These are phyloP conservation scores for Muricea muricata DNA, from an alignment of 92 coral and sea anemone genomes.

Conservation along the genomic window DNA sequence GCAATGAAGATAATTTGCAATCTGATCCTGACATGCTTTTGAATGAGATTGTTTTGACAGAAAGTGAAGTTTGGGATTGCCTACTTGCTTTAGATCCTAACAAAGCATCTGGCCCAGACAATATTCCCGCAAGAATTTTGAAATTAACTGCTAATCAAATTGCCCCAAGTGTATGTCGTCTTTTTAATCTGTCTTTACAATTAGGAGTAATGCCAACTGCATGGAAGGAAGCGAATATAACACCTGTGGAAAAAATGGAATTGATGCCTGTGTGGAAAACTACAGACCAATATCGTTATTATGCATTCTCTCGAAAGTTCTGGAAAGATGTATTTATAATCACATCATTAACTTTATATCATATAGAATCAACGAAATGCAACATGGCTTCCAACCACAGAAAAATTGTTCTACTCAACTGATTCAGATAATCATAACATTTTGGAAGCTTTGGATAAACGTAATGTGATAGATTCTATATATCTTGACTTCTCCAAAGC, in stretches of 20 bases:
- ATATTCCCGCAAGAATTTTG: neutral
- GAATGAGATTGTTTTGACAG: slow-evolving; percentile 4
- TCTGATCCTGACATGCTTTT: neutral
- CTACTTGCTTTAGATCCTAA: neutral
- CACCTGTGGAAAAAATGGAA: neutral
- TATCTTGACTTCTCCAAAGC: slow-evolving; percentile 16
- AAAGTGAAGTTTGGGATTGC: slow-evolving; percentile 10
- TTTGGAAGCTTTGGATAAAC: slow-evolving; percentile 8
- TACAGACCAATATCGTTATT: neutral
- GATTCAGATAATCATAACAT: neutral
- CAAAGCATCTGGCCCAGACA: slow-evolving; percentile 27
- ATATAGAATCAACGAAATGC: neutral
- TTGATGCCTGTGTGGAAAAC: neutral
- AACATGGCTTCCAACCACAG: slow-evolving; percentile 13
- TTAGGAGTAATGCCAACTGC: neutral
- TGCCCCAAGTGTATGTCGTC: neutral
- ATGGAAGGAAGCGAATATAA: slow-evolving; percentile 19
- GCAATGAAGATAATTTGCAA: neutral
- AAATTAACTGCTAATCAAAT: slow-evolving; percentile 12
- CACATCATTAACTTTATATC: slow-evolving; percentile 17
- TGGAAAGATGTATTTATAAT: slow-evolving; percentile 1
- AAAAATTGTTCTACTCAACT: neutral
- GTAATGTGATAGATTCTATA: neutral
- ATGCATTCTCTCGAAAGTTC: neutral
- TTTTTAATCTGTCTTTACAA: slow-evolving; percentile 12